Conservation (phyloP, 2,797 vertebrate species). For the Chaunax sp. region DNA sequence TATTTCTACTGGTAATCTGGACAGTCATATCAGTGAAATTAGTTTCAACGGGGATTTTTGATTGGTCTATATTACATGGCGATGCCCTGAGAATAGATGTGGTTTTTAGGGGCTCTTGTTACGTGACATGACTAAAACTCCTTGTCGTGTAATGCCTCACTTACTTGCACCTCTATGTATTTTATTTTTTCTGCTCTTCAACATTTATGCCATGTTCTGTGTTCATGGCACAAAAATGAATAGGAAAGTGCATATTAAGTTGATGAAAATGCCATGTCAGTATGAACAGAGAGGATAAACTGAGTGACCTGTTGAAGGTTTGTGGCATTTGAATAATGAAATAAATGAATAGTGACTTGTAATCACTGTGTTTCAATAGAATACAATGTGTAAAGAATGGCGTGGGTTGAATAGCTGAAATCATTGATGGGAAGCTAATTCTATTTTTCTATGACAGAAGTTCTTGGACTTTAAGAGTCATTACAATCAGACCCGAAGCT, state of each 20-base stretch:
- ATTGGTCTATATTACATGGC: not conserved
- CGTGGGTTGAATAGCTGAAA: slow-evolving; percentile 1
- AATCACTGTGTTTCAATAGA: slow-evolving; percentile 24
- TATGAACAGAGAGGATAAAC: slow-evolving; percentile 19
- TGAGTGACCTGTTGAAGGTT: slow-evolving; percentile 10
- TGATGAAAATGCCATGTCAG: slow-evolving; percentile 45
- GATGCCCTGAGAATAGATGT: slow-evolving; percentile 6
- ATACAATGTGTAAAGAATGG: not conserved
- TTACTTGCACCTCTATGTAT: slow-evolving; percentile 46
- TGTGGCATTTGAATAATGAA: slow-evolving; percentile 17
- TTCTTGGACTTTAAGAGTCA: slow-evolving; percentile 3
- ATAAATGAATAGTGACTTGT: slow-evolving; percentile 17
- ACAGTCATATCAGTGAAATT: slow-evolving; percentile 10
- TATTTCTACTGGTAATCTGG: slow-evolving; percentile 1
- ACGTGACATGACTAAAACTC: slow-evolving; percentile 39
- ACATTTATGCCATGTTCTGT: slow-evolving; percentile 24
- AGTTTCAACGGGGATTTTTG: slow-evolving; percentile 4
- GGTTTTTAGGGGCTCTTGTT: slow-evolving; percentile 25
- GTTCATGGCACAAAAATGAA: slow-evolving; percentile 16
- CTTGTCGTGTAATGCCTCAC: slow-evolving; percentile 32
- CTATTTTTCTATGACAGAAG: slow-evolving; percentile 9
- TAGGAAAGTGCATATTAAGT: slow-evolving; percentile 18
- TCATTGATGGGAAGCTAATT: slow-evolving; percentile 13
- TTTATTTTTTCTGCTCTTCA: slow-evolving; percentile 17
- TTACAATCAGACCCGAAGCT: slow-evolving; percentile 1